Evolutionary conservation across 2,113 vertebrate species (phyloP).

Genomic region (Periophthalmodon schlosseri): DNA sequence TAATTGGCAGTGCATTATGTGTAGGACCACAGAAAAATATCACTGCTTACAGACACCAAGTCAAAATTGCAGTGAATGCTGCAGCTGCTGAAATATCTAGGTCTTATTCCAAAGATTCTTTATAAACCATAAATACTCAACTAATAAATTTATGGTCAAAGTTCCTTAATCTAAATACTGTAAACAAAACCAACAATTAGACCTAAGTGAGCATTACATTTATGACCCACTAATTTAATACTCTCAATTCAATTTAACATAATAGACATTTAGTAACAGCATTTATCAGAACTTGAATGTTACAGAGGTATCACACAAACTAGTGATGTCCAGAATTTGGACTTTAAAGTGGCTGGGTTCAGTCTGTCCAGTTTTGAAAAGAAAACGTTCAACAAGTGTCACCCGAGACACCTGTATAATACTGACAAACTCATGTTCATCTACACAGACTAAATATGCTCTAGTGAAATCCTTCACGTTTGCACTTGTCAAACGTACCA

Average conservation of each 20-base stretch:
- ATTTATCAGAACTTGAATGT: slow-evolving; percentile 32
- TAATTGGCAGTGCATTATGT: slow-evolving; percentile 36
- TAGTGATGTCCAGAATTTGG: slow-evolving; percentile 13
- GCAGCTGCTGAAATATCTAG: background rate
- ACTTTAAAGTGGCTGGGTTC: slow-evolving; percentile 32
- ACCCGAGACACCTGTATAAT: slow-evolving; percentile 33
- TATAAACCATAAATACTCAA: slow-evolving; percentile 3
- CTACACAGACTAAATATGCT: slow-evolving; percentile 23
- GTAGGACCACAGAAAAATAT: background rate
- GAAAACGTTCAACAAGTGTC: slow-evolving; percentile 43
- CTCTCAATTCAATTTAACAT: slow-evolving; percentile 15
- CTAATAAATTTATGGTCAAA: slow-evolving; percentile 12
- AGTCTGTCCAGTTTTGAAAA: slow-evolving; percentile 34
- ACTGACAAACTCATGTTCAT: slow-evolving; percentile 36
- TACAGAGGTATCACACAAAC: slow-evolving; percentile 44
- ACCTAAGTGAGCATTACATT: slow-evolving; percentile 11
- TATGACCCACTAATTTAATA: slow-evolving; percentile 13
- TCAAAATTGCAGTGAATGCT: background rate
- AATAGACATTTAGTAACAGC: slow-evolving; percentile 35
- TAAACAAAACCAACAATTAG: slow-evolving; percentile 15
- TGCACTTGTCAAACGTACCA: slow-evolving; percentile 87
- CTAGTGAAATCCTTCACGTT: slow-evolving; percentile 29
- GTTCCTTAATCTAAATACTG: slow-evolving; percentile 17
- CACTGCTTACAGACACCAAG: background rate
- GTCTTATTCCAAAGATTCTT: background rate